Percentiles rank a stretch among this genome's conserved stretches.
Evolutionary conservation across 2,797 vertebrate species (phyloP).

Genomic region (Mareca penelope): DNA sequence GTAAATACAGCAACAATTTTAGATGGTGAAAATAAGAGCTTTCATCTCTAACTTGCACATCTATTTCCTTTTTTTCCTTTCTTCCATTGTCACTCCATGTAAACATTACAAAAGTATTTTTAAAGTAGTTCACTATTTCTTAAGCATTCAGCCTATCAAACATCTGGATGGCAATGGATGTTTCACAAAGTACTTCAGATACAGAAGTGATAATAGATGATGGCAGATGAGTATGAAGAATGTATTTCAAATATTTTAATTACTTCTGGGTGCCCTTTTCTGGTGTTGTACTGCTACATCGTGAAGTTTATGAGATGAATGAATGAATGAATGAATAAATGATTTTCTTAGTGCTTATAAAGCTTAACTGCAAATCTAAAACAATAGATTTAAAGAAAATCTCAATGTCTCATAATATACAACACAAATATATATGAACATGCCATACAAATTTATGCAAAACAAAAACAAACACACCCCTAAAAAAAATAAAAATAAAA

Average conservation of each 20-base stretch:
- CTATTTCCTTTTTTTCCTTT: not conserved
- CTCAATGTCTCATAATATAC: not conserved
- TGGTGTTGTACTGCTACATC: not conserved
- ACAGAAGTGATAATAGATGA: not conserved
- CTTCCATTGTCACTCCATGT: not conserved
- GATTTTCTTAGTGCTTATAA: not conserved
- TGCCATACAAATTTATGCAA: not conserved
- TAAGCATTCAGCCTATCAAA: not conserved
- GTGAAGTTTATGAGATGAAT: not conserved
- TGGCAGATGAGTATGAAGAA: not conserved
- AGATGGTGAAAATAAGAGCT: not conserved
- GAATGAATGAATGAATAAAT: not conserved
- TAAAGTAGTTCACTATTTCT: not conserved
- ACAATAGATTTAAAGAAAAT: not conserved
- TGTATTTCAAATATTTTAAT: not conserved
- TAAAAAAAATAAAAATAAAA: too few relatives aligned
- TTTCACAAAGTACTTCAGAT: not conserved
- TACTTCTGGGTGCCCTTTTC: not conserved
- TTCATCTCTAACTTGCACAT: not conserved
- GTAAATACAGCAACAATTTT: not conserved
- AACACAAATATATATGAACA: not conserved
- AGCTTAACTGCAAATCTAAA: not conserved
- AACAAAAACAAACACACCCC: not conserved
- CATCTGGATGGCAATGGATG: not conserved
- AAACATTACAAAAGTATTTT: not conserved